Percentiles rank a stretch among this genome's conserved stretches.
Conservation (phyloP, 1,140 invertebrate species). For the Anoplophora glabripennis region DNA sequence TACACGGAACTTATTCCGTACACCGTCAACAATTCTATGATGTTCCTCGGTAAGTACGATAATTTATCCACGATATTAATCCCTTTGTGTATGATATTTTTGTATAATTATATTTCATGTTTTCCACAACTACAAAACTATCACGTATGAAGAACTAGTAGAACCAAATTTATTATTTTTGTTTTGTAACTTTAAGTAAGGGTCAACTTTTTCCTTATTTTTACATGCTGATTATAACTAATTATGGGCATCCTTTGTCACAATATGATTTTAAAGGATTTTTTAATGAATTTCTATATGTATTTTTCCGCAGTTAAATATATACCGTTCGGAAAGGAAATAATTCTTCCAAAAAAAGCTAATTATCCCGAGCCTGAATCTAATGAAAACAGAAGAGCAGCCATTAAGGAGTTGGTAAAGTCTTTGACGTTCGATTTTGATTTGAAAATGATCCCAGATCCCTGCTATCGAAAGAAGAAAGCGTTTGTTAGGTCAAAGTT, state of each 20-base stretch:
- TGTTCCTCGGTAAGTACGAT: conserved; percentile 21
- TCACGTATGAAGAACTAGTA: too few relatives aligned
- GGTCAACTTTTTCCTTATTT: too few relatives aligned
- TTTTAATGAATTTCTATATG: background rate
- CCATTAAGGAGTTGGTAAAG: conserved; percentile 25
- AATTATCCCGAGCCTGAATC: background rate
- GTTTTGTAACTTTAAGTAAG: too few relatives aligned
- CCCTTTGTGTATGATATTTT: too few relatives aligned
- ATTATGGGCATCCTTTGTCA: background rate
- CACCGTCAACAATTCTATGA: conserved; percentile 21
- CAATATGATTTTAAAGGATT: background rate
- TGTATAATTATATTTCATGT: too few relatives aligned
- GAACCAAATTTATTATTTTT: too few relatives aligned
- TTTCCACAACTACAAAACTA: too few relatives aligned
- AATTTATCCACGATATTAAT: background rate
- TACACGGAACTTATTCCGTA: conserved; percentile 37
- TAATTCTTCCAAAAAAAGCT: conserved; percentile 10
- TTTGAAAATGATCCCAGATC: conserved; percentile 28
- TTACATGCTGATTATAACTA: too few relatives aligned
- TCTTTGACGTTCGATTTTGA: conserved; percentile 33
- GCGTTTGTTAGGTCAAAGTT: conserved; percentile 30
- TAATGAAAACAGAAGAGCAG: conserved; percentile 13
- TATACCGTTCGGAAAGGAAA: conserved; percentile 32
- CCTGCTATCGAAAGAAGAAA: conserved; percentile 21
- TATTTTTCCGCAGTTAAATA: conserved; percentile 21